A percentile compares a stretch with the other conserved stretches of the same genome.
phyloP scores from a whole-genome alignment of 2,888 invertebrate genomes.

The Netelia virgata region DNA sequence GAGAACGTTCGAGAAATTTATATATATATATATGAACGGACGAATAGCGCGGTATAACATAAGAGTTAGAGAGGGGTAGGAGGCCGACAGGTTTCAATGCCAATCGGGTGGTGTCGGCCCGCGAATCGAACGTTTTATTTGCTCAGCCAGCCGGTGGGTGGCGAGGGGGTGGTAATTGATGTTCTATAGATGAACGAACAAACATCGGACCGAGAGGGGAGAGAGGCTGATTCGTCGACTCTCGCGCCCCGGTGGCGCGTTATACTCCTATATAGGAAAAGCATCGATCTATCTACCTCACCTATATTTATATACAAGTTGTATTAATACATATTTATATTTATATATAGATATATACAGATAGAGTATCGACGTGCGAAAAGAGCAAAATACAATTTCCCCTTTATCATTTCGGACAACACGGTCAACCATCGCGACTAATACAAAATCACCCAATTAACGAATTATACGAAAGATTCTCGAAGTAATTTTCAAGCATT shows the following conservation, averaged over 20 bases:
- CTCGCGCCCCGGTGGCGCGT: constrained; percentile 6
- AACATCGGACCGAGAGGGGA: constrained; percentile 59
- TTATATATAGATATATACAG: not conserved
- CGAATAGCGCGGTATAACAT: not conserved
- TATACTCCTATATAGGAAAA: constrained; percentile 12
- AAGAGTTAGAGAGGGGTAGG: constrained; percentile 27
- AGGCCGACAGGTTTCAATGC: constrained; percentile 62
- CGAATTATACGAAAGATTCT: too few species aligned
- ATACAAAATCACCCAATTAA: too few species aligned
- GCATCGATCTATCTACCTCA: not conserved
- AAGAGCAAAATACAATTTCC: too few species aligned
- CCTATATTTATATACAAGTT: not conserved
- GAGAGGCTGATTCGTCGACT: constrained; percentile 62
- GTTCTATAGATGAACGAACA: constrained; percentile 67
- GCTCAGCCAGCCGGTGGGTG: constrained; percentile 53
- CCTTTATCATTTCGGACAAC: too few species aligned
- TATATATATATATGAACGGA: not conserved
- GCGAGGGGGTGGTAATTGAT: constrained; percentile 61
- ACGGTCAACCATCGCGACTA: too few species aligned
- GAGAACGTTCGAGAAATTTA: constrained; percentile 26
- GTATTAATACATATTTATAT: too few species aligned
- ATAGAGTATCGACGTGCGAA: not conserved
- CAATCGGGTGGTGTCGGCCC: constrained; percentile 26
- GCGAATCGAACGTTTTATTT: constrained; percentile 68
- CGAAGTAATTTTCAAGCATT: too few species aligned